Base-by-base conservation (phyloP, 2,113 vertebrate genomes). In the Anser brachyrhynchus region DNA sequence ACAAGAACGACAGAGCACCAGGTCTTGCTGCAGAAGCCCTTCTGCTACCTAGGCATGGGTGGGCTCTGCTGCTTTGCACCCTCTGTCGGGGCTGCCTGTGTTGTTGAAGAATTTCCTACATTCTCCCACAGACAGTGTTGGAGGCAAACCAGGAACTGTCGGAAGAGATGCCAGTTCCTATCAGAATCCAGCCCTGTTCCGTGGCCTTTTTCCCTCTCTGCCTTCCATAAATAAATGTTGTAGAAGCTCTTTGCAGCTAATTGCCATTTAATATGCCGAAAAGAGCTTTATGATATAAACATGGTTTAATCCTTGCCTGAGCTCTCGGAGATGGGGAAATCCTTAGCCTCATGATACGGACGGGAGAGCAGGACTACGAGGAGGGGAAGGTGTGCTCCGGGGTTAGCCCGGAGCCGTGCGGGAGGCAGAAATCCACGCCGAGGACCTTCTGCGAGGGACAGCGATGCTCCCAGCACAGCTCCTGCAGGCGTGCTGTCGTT, bases 161-260 rank as follows among this genome's bases (percentile, higher is more conserved):
- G 37, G 85, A 92, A 54, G 9, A n/a, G 58, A 73, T 71, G 37
- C 14, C 66, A 84, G n/a, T 54, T 94, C 49, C 73, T 65, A 66
- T 29, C 65, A 94, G 69, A 77, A 89, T 73, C 44, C 89, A 84
- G 28, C 43, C 28, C 35, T 33, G 5, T 31, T 69, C 77, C 44
- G 15, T 57, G 51, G 62, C 44, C 13, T 44, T 10, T 4, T 11
- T 7, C 21, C 19, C 4, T 28, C 33, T n/a, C 5, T 1, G 1
- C 43, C 51, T 91, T 70, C 78, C 77, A 93, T 78, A 91, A 93
- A 87, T 55, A 91, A 87, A 77, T 54, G 25, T 3, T 86, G 55
- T 70, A 76, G 93, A 84, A 82, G 74, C 74, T 76, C 74, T 82
- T 87, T 89, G 87, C 51, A 89, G 74, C 44, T 79, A 89, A 92